Conservation (phyloP, 2,797 vertebrate genomes). For the Graptemys geographica region DNA sequence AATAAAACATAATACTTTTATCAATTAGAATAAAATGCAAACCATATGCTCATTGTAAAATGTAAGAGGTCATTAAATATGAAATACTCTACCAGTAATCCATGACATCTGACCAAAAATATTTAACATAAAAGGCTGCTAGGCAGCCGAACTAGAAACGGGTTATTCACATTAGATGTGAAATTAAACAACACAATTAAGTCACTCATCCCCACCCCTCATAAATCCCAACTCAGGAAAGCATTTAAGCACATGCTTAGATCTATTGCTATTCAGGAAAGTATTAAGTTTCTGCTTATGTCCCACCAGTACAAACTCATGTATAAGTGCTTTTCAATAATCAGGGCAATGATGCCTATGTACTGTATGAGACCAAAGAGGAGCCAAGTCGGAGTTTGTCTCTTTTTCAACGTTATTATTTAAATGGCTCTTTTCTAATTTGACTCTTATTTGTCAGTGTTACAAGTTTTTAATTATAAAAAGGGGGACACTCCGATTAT, state of each 20-base stretch:
- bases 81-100: neutral
- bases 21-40: conserved; percentile 20
- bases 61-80: conserved; percentile 3
- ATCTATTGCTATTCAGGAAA: neutral
- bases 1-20: neutral
- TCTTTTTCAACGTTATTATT: neutral
- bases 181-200: neutral
- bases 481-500: neutral
- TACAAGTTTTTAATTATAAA: neutral
- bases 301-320: neutral
- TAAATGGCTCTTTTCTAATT: neutral
- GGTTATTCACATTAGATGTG: neutral
- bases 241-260: neutral
- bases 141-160: neutral
- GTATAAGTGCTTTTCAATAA: rapidly evolving
- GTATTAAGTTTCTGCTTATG: neutral
- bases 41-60: neutral
- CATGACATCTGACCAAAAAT: neutral
- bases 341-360: neutral
- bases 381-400: neutral
- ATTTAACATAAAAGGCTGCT: rapidly evolving
- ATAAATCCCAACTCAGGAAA: neutral
- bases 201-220: neutral
- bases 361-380: neutral
- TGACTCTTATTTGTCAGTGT: neutral